Conservation (phyloP, 2,113 vertebrate species). For the Aptenodytes patagonicus region DNA sequence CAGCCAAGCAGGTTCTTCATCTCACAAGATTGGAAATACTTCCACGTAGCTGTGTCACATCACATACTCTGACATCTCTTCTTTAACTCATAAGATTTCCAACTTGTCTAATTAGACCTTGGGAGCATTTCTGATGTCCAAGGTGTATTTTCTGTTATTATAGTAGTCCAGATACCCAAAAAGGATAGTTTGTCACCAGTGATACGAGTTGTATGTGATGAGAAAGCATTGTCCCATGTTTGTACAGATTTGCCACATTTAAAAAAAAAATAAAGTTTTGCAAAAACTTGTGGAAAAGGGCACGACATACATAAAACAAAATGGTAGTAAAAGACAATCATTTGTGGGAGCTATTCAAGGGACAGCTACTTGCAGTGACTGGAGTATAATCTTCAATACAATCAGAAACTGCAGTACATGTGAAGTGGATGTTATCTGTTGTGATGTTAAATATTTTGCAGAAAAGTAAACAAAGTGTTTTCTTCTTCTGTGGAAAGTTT, state of each 20-base stretch:
- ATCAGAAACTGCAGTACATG: background rate
- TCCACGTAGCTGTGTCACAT: rapidly evolving
- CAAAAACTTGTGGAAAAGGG: background rate
- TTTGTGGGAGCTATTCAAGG: background rate
- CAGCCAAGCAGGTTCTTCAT: background rate
- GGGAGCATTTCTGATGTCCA: background rate
- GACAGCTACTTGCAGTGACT: background rate
- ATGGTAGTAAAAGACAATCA: background rate
- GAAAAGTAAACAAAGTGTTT: background rate
- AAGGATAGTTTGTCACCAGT: background rate
- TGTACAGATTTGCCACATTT: background rate
- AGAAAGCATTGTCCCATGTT: background rate
- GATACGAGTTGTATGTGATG: background rate
- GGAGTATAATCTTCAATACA: background rate
- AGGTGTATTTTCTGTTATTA: background rate
- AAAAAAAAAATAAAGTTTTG: background rate
- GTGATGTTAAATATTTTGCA: background rate
- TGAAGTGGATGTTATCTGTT: background rate
- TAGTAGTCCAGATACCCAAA: background rate
- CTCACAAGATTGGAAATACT: background rate
- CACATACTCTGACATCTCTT: background rate
- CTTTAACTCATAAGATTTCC: background rate
- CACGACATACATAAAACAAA: background rate
- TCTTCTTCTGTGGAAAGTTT: background rate
- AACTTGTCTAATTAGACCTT: background rate